Evolutionary conservation across 2,113 vertebrate genomes (phyloP), one percentile per base, ranked within the genome.

Genomic region (Pseudorasbora parva): DNA sequence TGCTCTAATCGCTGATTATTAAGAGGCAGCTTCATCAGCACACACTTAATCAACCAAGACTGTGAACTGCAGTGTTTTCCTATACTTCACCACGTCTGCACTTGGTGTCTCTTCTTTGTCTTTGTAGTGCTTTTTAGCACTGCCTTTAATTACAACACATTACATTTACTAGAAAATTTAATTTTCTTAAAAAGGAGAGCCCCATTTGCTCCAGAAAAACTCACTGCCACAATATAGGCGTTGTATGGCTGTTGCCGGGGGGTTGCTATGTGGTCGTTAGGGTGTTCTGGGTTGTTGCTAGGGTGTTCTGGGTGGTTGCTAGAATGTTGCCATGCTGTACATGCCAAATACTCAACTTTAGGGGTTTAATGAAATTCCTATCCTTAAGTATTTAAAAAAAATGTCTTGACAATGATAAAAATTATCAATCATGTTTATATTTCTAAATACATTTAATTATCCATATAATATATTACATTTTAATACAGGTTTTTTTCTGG

Each of bases 11-110:
- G 30, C 75, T 82, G 54, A 82, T 68, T 66, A 79, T 47, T 77
- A 82, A 72, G 47, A 43, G 74, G n/a, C 78, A 81, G 27, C 37
- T 27, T 80, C 45, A 85, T 75, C 84, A 85, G 82, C 78, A 56
- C 30, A 30, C 33, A 74, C 37, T 81, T 47, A 45, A 76, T 76
- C 78, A 83, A 59, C 33, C 12, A 12, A 25, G 71, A 76, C 84
- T 73, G 86, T 57, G 62, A 78, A 85, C 77, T 62, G 49, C 43
- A 60, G 56, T 6, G 43, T 66, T 49, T 60, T 74, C 60, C 12
- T 75, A n/a, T n/a, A 33, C 49, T 80, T 57, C 64, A 83, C 41
- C 41, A 9, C 33, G 19, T 71, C 76, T 82, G 56, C 4, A n/a
- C 51, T 71, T 57, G 37, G 27, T 8, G 45, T 80, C 30, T 41